A percentile compares a stretch with the other conserved stretches of the same genome.
Conservation (phyloP, 2,888 invertebrate species). For the Scaptomyza parva region DNA sequence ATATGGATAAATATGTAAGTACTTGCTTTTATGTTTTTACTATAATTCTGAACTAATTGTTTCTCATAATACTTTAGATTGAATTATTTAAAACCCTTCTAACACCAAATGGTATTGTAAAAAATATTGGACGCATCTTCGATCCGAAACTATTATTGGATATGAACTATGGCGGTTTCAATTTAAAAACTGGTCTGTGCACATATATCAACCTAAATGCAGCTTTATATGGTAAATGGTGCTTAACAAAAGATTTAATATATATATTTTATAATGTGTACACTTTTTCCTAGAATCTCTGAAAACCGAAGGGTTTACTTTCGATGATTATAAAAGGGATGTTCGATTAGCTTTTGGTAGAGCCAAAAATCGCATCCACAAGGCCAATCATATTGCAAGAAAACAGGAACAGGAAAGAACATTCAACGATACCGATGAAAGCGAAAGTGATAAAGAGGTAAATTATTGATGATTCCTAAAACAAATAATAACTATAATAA, state of each 20-base stretch:
- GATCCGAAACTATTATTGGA: constrained; percentile 38
- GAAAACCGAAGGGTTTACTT: constrained; percentile 45
- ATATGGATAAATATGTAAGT: constrained; percentile 48
- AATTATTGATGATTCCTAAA: background rate
- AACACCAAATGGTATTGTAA: constrained; percentile 39
- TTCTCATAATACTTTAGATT: constrained; percentile 11
- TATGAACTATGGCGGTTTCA: constrained; percentile 47
- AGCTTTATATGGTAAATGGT: constrained; percentile 44
- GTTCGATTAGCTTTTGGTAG: constrained; percentile 46
- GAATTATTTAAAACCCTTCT: constrained; percentile 42
- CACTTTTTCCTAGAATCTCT: constrained; percentile 32
- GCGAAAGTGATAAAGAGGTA: background rate
- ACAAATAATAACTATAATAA: background rate
- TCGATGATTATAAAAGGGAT: constrained; percentile 39
- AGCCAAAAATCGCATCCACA: constrained; percentile 50
- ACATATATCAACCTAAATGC: constrained; percentile 43
- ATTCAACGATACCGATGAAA: background rate
- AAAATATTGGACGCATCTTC: constrained; percentile 48
- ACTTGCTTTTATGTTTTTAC: background rate
- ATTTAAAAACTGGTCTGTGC: constrained; percentile 37
- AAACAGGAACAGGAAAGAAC: constrained; percentile 18
- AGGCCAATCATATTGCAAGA: constrained; percentile 32
- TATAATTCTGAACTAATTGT: background rate
- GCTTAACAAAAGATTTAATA: background rate
- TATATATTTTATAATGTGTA: background rate